A percentile compares a stretch with the other conserved stretches of the same genome.
Conservation (phyloP, 1,140 invertebrate genomes). For the Patella vulgata region DNA sequence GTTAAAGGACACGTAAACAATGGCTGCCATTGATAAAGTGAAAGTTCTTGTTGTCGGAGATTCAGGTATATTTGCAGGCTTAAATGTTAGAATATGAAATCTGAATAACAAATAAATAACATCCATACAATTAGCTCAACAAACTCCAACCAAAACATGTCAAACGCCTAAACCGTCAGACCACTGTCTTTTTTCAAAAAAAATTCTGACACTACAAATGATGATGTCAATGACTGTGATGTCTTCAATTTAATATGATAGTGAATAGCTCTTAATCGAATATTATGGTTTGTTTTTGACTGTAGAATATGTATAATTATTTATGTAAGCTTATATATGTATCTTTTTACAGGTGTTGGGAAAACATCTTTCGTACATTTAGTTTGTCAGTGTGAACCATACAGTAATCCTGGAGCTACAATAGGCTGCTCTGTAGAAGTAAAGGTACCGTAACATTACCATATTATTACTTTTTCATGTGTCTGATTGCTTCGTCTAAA, state of each 20-base stretch:
- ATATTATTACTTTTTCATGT: no score
- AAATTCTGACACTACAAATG: no score
- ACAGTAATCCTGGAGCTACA: conserved; percentile 89
- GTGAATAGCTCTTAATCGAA: no score
- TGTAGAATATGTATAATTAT: no score
- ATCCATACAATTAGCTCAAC: neutral
- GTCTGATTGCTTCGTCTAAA: no score
- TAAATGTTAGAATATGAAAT: neutral
- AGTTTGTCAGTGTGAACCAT: conserved; percentile 85
- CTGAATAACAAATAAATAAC: neutral
- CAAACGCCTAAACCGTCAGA: no score
- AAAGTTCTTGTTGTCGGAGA: conserved; percentile 92
- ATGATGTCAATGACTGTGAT: no score
- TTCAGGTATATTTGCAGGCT: conserved; percentile 75
- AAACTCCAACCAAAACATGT: neutral
- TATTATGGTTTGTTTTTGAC: no score
- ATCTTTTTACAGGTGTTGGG: conserved; percentile 87
- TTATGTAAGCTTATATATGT: no score
- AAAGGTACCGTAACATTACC: conserved; percentile 73
- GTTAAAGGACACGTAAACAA: no score
- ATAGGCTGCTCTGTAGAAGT: conserved; percentile 96
- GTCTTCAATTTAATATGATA: no score
- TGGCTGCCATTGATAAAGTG: conserved; percentile 77
- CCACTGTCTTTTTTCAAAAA: no score
- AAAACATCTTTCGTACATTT: conserved; percentile 94